These are phyloP conservation scores for Archilochus colubris DNA, from an alignment of 2,113 vertebrate genomes.

Conservation along the genomic window DNA sequence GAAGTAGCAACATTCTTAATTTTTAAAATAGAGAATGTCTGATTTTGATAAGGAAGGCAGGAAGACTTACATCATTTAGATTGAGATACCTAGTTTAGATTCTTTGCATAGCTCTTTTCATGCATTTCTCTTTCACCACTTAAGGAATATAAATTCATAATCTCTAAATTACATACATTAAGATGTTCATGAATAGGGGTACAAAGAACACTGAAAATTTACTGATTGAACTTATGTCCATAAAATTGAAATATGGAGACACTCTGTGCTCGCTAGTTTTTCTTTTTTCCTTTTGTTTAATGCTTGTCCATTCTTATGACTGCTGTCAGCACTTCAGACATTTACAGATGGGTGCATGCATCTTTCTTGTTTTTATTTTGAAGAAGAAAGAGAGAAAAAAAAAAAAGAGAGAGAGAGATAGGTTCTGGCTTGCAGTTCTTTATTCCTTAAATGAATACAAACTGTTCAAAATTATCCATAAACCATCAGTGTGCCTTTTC, in stretches of 20 bases:
- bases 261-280: not conserved
- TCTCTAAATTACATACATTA: not conserved
- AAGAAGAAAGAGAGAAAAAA: not conserved
- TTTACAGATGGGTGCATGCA: not conserved
- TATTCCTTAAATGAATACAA: not conserved
- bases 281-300: not conserved
- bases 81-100: not conserved
- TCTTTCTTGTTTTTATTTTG: not conserved
- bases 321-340: not conserved
- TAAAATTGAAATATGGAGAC: not conserved
- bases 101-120: not conserved
- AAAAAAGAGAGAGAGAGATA: too few relatives aligned
- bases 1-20: not conserved
- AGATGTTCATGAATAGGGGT: not conserved
- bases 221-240: not conserved
- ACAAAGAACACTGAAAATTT: not conserved
- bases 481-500: too few relatives aligned
- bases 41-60: not conserved
- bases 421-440: not conserved
- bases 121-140: not conserved
- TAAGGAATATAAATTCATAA: not conserved
- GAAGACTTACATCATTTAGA: not conserved
- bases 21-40: not conserved
- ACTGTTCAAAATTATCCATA: not conserved
- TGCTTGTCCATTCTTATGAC: not conserved